Percentiles rank a stretch among this genome's conserved stretches.
Evolutionary conservation across 2,113 vertebrate species (phyloP).

Genomic region (Pseudorasbora parva): DNA sequence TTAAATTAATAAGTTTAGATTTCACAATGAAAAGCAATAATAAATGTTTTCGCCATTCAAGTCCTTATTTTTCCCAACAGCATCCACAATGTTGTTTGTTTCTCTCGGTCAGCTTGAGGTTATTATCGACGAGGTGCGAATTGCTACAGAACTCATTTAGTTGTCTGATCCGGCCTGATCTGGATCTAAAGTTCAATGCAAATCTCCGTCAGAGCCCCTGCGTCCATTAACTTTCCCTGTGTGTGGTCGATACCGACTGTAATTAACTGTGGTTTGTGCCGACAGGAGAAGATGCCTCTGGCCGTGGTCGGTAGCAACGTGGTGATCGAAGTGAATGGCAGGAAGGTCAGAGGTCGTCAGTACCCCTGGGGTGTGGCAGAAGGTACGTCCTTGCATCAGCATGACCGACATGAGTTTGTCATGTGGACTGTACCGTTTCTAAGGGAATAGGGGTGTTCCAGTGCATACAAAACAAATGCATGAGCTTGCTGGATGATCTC

Average conservation of each 20-base stretch:
- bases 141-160: neutral
- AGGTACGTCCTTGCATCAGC: slow-evolving; percentile 68
- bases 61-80: neutral
- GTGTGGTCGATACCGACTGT: slow-evolving; percentile 23
- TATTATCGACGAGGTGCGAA: neutral
- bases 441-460: neutral
- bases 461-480: slow-evolving; percentile 1
- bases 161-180: neutral
- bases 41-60: neutral
- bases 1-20: neutral
- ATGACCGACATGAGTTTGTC: neutral
- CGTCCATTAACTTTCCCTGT: neutral
- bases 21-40: neutral
- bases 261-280: neutral
- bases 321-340: slow-evolving; percentile 80
- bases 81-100: neutral
- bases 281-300: slow-evolving; percentile 80
- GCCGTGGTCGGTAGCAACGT: slow-evolving; percentile 81
- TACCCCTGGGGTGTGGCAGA: slow-evolving; percentile 84
- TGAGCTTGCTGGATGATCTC: neutral
- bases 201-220: neutral
- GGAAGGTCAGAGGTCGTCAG: slow-evolving; percentile 82
- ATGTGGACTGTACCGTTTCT: slow-evolving; percentile 30
- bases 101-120: neutral
- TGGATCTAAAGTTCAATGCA: neutral